Evolutionary conservation across 2,797 vertebrate species (phyloP), one percentile per base, ranked within the genome.

Genomic region (Spondyliosoma cantharus): DNA sequence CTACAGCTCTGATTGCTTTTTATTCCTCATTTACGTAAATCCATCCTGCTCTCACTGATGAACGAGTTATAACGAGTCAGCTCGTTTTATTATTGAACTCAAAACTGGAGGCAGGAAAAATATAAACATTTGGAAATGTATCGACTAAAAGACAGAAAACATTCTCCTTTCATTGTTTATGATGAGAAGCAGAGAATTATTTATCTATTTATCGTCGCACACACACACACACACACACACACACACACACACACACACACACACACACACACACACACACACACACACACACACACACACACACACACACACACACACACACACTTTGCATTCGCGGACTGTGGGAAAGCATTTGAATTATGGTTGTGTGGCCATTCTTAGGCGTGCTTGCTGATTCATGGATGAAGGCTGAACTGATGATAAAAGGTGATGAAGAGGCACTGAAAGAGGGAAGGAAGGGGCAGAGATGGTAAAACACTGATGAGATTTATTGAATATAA

Each of bases 351-450:
- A 13, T 69, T 17, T 71, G 63, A 78, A 70, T 71, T 68, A 62
- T 49, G 50, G 62, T 4, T 5, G 64, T 17, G 85, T 84, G 80
- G 84, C 78, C 2, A 75, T 67, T 29, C 58, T 52, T 0, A 42
- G 67, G 61, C 4, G 12, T 3, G 14, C 27, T 45, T 19, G 68
- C 25, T 81, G 84, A 82, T 57, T 87, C 87, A 71, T 32, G 49
- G 29, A 59, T 11, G 50, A 48, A 72, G 58, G 68, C 45, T 60
- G 42, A 71, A 43, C 48, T 65, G 58, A 78, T 19, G 48, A 62
- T 60, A 15, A 61, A 73, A 81, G 67, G 29, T 70, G 63, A 57
- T 64, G 59, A 70, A 43, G 32, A 63, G 59, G 27, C 32, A 60
- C 17, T 22, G 57, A 42, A 45, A 43, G 48, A 78, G 24, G 25